Base-by-base conservation (phyloP, 1,140 invertebrate genomes). In the Eumeta japonica region DNA sequence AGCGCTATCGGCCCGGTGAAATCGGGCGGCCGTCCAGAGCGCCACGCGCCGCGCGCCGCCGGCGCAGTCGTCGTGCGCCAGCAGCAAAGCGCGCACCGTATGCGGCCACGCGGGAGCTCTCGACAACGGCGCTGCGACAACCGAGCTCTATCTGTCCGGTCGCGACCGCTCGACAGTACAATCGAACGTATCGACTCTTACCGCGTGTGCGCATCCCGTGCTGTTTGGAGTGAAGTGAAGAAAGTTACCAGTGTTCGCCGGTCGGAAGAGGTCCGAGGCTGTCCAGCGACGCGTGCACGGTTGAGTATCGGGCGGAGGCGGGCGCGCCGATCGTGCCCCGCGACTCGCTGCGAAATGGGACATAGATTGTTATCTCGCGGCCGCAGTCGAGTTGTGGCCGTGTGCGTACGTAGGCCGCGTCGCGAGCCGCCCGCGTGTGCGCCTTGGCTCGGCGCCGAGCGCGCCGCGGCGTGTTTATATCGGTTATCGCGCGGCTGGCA, bases 401-500 rank as follows among this genome's bases (percentile, higher is more conserved):
- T 68, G 64, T 58, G 61, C 39, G 64, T 51, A 52, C 28, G 49
- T 43, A 51, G 48, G 38, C 41, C 38, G 40, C 43, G 30, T 32
- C 27, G 31, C 24, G 18, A 12, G 30, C 34, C 37, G 39, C 28
- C 37, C n/a, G n/a, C n/a, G n/a, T n/a, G n/a, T n/a, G n/a, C n/a
- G 64, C 50, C 57, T 73, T 67, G 60, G 68, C 68, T 73, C 68
- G 56, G 71, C 68, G 67, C 56, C 68, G 46, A 54, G n/a, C n/a
- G n/a, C 60, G 61, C 59, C n/a, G n/a, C n/a, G 67, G 62, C 56
- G 62, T 74, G 70, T 73, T 71, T 73, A 66, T 71, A 71, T 71
- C 71, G 71, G 71, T 71, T 74, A 71, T 71, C 65, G 71, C 70
- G 63, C 63, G 66, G 67, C 64, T 56, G 58, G 52, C 48, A 54